A percentile compares a stretch with the other conserved stretches of the same genome.
These are phyloP conservation scores for Hirundo rustica DNA, from an alignment of 2,797 vertebrate species.

Conservation along the genomic window DNA sequence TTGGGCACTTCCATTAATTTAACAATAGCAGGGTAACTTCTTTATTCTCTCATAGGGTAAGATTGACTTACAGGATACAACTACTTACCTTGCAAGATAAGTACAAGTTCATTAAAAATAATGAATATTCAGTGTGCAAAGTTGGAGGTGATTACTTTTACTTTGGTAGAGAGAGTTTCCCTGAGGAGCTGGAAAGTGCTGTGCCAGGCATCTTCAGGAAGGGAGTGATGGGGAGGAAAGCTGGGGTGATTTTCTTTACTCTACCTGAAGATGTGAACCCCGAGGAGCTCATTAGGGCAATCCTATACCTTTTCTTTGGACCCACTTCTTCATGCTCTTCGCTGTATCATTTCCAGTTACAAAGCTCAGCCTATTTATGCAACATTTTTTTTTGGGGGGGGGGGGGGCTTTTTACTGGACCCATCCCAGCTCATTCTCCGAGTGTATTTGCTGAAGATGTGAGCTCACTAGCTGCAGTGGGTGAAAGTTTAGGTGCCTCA, in stretches of 20 bases:
- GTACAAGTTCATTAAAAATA: neutral
- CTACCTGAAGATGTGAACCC: neutral
- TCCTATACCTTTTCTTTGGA: neutral
- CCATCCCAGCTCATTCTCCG: neutral
- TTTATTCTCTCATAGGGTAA: neutral
- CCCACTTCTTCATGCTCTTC: neutral
- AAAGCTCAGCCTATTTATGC: neutral
- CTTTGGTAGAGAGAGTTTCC: neutral
- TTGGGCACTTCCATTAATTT: neutral
- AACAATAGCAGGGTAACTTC: neutral
- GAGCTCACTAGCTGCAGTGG: accelerated
- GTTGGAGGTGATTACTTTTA: neutral
- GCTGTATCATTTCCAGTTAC: neutral
- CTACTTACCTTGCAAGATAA: neutral
- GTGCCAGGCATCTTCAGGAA: neutral
- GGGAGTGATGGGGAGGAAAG: neutral
- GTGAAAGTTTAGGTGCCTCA: neutral
- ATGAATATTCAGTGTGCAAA: neutral
- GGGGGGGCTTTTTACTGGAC: neutral
- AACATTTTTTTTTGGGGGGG: neutral
- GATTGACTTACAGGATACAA: neutral
- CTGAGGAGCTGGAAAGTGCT: neutral
- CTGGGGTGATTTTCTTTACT: neutral
- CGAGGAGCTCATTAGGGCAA: neutral
- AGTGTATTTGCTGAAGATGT: neutral